Percentiles rank a stretch among this genome's conserved stretches.
These are phyloP conservation scores for Nebria brevicollis DNA, from an alignment of 2,888 invertebrate species.

Conservation along the genomic window DNA sequence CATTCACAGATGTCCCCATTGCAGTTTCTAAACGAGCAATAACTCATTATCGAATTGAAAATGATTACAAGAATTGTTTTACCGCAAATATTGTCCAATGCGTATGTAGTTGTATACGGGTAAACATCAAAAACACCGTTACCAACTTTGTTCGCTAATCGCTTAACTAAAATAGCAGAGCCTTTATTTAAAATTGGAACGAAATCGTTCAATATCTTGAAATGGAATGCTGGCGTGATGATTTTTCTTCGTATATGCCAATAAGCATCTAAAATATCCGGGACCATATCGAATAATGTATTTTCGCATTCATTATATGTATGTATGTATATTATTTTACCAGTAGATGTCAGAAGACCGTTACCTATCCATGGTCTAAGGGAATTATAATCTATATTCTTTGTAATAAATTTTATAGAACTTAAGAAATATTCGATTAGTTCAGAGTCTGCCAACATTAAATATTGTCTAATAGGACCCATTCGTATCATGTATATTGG, in stretches of 20 bases:
- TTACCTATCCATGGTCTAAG: slow-evolving; percentile 49
- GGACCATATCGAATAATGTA: background rate
- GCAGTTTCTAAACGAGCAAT: slow-evolving; percentile 70
- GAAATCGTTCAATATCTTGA: slow-evolving; percentile 17
- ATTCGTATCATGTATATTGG: slow-evolving; percentile 17
- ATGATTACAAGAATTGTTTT: slow-evolving; percentile 19
- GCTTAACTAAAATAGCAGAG: slow-evolving; percentile 18
- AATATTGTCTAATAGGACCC: slow-evolving; percentile 27
- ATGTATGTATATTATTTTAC: slow-evolving; percentile 37
- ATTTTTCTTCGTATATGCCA: slow-evolving; percentile 22
- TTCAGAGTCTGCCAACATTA: slow-evolving; percentile 44
- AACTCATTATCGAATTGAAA: slow-evolving; percentile 44
- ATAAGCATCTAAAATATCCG: slow-evolving; percentile 12
- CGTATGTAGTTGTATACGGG: slow-evolving; percentile 32
- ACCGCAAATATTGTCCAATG: slow-evolving; percentile 39
- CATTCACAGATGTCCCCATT: slow-evolving; percentile 81
- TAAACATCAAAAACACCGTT: slow-evolving; percentile 51
- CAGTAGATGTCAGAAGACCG: slow-evolving; percentile 49
- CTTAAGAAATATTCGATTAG: slow-evolving; percentile 45
- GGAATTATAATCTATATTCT: slow-evolving; percentile 46
- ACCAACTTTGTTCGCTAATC: slow-evolving; percentile 20
- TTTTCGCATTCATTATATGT: background rate
- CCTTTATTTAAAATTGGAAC: slow-evolving; percentile 18
- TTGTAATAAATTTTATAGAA: slow-evolving; percentile 43
- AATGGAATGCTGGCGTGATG: slow-evolving; percentile 24